Base-by-base conservation (phyloP, 2,888 invertebrate genomes). In the Synanthedon tipuliformis region DNA sequence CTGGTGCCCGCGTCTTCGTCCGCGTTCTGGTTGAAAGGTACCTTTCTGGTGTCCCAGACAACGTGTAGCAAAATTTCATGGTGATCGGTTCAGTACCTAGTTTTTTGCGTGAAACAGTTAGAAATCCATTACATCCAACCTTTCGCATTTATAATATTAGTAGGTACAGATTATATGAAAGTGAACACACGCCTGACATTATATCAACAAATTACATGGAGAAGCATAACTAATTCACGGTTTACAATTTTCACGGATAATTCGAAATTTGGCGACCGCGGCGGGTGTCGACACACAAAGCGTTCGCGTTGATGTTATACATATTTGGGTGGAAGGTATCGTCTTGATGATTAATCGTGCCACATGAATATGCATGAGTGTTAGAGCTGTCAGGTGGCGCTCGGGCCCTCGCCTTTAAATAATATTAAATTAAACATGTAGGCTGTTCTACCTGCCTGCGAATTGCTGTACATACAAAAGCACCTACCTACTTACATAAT, bases 301-400 rank as follows among this genome's bases (percentile, higher is more conserved):
- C 45, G 45, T 45, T 13, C 7, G 45, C 45, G 45, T n/a, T 15
- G 45, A 45, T 45, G 34, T 62, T 61, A 67, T 67, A 67, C 66
- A 68, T 72, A 63, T 69, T 67, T 63, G 66, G 69, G 69, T 13
- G 45, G 72, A 54, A 51, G 54, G 52, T 53, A 55, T 51, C n/a
- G 40, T 41, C 13, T 41, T 40, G 40, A 76, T 84, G 83, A 84
- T 85, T 86, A 86, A 86, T 86, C 82, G 76, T 77, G 67, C 64
- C 54, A 68, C 75, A 83, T 87, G 86, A 87, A 87, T 87, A 87
- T 87, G 81, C 77, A 87, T 83, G 77, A 75, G 78, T 59, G 71
- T 74, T 73, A 73, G 75, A 73, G 74, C 72, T 81, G 83, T 75
- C 83, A 81, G 78, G 71, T 68, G 65, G 59, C 54, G 57, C 51